phyloP scores from a whole-genome alignment of 2,888 invertebrate genomes.

The Parelbella ahira region DNA sequence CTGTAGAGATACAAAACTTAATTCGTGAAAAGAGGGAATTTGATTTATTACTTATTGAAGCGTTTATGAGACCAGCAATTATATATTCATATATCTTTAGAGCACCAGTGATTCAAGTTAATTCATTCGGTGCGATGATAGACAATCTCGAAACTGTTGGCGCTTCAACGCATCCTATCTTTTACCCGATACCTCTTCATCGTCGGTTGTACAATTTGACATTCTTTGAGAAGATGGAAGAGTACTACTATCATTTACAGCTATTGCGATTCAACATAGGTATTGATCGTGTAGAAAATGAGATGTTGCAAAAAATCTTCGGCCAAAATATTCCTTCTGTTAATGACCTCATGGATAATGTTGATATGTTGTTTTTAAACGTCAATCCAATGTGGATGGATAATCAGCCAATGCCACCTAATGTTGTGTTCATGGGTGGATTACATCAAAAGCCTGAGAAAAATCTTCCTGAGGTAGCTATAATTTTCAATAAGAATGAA shows the following conservation, averaged over 20 bases:
- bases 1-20: slow-evolving; percentile 35
- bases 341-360: slow-evolving; percentile 35
- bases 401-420: too few relatives aligned
- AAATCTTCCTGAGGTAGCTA: slow-evolving; percentile 40
- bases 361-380: slow-evolving; percentile 42
- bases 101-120: slow-evolving; percentile 43
- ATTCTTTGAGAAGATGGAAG: slow-evolving; percentile 38
- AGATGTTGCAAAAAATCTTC: slow-evolving; percentile 31
- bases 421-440: too few relatives aligned
- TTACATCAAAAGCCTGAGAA: too few relatives aligned
- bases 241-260: slow-evolving; percentile 32
- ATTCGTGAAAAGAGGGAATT: slow-evolving; percentile 35
- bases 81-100: slow-evolving; percentile 39
- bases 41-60: slow-evolving; percentile 46
- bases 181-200: slow-evolving; percentile 36
- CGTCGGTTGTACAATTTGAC: slow-evolving; percentile 39
- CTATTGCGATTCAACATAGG: slow-evolving; percentile 6
- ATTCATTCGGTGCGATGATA: slow-evolving; percentile 37
- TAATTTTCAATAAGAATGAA: too few relatives aligned
- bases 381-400: slow-evolving; percentile 38
- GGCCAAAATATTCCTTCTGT: slow-evolving; percentile 34
- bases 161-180: slow-evolving; percentile 44
- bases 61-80: slow-evolving; percentile 30
- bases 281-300: slow-evolving; percentile 23
- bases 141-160: slow-evolving; percentile 32